Conservation (phyloP, 1,140 invertebrate species). For the Homarus americanus region DNA sequence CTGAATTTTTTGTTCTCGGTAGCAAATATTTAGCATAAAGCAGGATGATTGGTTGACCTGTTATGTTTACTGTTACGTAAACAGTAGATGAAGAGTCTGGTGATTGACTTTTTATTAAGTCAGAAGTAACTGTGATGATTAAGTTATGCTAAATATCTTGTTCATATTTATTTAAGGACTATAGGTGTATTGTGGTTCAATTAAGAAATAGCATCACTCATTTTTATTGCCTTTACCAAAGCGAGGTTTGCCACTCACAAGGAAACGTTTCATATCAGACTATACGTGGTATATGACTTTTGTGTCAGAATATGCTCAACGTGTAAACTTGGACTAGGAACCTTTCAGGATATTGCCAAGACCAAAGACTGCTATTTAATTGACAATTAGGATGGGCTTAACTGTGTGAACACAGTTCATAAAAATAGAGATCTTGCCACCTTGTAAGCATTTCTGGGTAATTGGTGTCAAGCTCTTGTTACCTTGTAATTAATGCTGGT, state of each 20-base stretch:
- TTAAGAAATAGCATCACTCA: background rate
- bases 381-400: slow-evolving; percentile 15
- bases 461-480: too few relatives aligned
- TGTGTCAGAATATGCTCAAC: slow-evolving; percentile 8
- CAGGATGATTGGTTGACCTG: too few relatives aligned
- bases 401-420: background rate
- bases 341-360: slow-evolving; percentile 23
- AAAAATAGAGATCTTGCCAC: slow-evolving; percentile 1
- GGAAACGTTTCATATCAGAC: background rate
- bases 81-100: background rate
- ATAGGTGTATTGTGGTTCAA: background rate
- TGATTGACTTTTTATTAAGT: background rate
- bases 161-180: slow-evolving; percentile 4
- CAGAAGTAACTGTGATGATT: background rate
- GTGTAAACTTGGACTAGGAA: slow-evolving; percentile 10
- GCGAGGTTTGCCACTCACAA: slow-evolving; percentile 13
- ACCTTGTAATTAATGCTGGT: too few relatives aligned
- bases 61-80: too few relatives aligned
- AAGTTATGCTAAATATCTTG: background rate
- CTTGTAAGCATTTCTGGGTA: slow-evolving; percentile 5
- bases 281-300: background rate
- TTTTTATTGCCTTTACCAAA: slow-evolving; percentile 34
- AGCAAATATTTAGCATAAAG: too few relatives aligned
- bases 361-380: slow-evolving; percentile 29
- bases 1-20: too few relatives aligned